Evolutionary conservation across 2,113 vertebrate genomes (phyloP), one percentile per base, ranked within the genome.

Genomic region (Passer montanus): DNA sequence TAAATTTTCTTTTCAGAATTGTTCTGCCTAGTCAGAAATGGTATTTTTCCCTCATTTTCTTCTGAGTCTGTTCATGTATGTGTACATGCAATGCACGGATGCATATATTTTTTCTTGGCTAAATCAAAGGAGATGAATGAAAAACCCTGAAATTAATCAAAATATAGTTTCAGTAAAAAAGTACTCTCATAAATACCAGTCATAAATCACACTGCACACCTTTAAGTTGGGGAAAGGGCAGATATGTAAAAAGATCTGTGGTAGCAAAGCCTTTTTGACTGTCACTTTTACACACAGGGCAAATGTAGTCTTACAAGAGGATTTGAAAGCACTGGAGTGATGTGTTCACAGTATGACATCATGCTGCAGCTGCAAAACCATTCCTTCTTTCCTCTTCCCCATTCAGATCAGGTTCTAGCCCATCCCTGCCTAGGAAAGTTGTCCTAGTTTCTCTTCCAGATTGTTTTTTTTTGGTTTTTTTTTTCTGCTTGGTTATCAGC

Each of bases 1-100:
- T 59, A n/a, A 43, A 81, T 85, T 80, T 86, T 78, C n/a, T 49
- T 64, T 86, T 90, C 49, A 79, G 73, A 81, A 81, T n/a, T 59
- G 12, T 75, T 93, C 14, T 58, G 43, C 39, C 41, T 84, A 24
- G 15, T 64, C 52, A 90, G 20, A 91, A 92, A n/a, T 70, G 43
- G 24, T 70, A 28, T 84, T 93, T 86, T 64, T 2, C 47, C 41
- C 33, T 70, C 43, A 24, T 53, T 81, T 64, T 81, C 46, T 80
- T 95, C 50, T 63, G 43, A 85, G 64, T 74, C 41, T 85, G 39
- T 77, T 84, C 24, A 19, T 39, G 10, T 87, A 49, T 21, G 13
- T 72, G 8, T 87, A 44, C 35, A 4, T 62, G 52, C 10, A n/a
- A 7, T 62, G 46, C 11, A 31, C 43, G 66, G 50, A 50, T 35